Evolutionary conservation across 2,888 invertebrate genomes (phyloP), one percentile per base, ranked within the genome.

Genomic region (Autographa gamma): DNA sequence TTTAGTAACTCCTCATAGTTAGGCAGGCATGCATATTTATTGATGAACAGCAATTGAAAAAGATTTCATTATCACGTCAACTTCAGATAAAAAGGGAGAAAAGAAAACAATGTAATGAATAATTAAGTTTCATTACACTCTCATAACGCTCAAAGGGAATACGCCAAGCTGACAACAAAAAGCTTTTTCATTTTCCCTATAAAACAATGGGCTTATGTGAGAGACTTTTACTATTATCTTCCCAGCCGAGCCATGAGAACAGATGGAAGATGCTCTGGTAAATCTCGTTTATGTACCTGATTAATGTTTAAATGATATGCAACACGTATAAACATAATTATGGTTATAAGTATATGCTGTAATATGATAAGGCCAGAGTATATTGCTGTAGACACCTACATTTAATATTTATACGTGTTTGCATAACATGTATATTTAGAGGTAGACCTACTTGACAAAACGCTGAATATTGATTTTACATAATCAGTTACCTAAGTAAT

Each of bases 131-230:
- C 38, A 66, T 73, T 61, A 70, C 59, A 43, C 69, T 73, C 59
- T 72, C 67, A 78, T 79, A 74, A 48, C 52, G 60, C 60, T 66
- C 66, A 56, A 66, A 71, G 58, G 11, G 58, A 66, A 72, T 59
- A 64, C 54, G 70, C 25, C 31, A 67, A 48, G 31, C 7, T 61
- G 59, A 76, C 66, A 65, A 66, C 59, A 82, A 72, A 81, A 82
- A 81, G 48, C 70, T 81, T 80, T 83, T 79, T 74, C 70, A 79
- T 83, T 80, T 82, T 83, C 74, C 74, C 64, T 65, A 31, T 60
- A 77, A 84, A 71, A 92, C 91, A 92, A 92, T 91, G 81, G 87
- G 64, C 78, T 83, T 82, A 85, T 85, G 88, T 88, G 88, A 86
- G 86, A 88, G 83, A 83, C 79, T 85, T 82, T 85, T 86, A 82